Conservation (phyloP, 2,888 invertebrate genomes). For the Cheilosia scutellata region DNA sequence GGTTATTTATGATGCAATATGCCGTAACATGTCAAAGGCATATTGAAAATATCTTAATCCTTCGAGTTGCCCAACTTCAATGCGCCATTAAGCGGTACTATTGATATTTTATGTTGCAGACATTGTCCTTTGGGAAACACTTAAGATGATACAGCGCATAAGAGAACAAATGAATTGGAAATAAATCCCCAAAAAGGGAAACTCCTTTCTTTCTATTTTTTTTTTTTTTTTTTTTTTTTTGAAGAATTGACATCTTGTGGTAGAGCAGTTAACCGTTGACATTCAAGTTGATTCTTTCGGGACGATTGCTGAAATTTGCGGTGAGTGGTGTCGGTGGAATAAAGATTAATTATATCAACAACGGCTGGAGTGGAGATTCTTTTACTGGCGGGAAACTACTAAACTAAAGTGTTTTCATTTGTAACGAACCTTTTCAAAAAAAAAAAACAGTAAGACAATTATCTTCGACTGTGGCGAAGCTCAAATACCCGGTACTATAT, state of each 20-base stretch:
- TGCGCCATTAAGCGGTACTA: conserved; percentile 32
- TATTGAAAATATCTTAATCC: conserved; percentile 31
- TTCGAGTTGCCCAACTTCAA: conserved; percentile 5
- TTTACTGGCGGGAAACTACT: too few relatives aligned
- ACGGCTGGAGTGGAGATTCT: too few relatives aligned
- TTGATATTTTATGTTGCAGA: conserved; percentile 26
- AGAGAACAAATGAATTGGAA: neutral
- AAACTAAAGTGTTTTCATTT: too few relatives aligned
- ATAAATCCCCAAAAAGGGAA: neutral
- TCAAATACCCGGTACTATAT: too few relatives aligned
- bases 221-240: neutral
- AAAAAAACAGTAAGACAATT: too few relatives aligned
- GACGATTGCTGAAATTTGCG: too few relatives aligned
- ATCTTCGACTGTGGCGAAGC: too few relatives aligned
- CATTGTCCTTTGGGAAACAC: conserved; percentile 14
- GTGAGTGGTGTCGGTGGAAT: too few relatives aligned
- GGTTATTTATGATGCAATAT: conserved; percentile 42
- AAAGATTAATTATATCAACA: too few relatives aligned
- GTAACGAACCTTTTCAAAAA: too few relatives aligned
- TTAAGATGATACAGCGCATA: conserved; percentile 17
- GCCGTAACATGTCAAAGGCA: conserved; percentile 34
- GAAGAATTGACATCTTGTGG: neutral
- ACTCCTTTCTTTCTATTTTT: neutral
- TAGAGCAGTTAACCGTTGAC: neutral
- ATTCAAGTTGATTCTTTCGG: too few relatives aligned